Base-by-base conservation (phyloP, 2,888 invertebrate genomes). In the Pharmacophagus antenor region DNA sequence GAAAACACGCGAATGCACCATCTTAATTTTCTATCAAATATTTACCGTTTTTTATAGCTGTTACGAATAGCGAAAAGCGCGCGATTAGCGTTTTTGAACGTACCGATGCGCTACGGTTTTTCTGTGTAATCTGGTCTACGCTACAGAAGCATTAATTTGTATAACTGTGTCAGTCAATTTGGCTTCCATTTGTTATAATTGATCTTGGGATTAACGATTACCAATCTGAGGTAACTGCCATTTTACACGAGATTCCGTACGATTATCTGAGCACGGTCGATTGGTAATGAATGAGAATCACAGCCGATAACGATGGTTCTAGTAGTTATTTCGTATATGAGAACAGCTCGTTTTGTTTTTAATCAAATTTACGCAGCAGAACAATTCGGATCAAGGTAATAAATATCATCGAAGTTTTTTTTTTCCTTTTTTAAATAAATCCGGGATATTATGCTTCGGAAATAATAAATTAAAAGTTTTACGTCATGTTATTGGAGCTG, bases 61-160 rank as follows among this genome's bases (percentile, higher is more conserved):
- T 63, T 76, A 72, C 57, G 62, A 65, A 67, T 73, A 72, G 76
- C 74, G 77, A 71, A 79, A 77, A 80, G 72, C 69, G 72, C 69
- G 67, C 69, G 63, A 65, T 56, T 58, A 50, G 53, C 55, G 27
- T 54, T 54, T 53, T 71, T 31, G 18, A 72, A 73, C 69, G 67
- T 52, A 71, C 67, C 72, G 70, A 77, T 79, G 73, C 71, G 82
- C 76, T 68, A 88, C 84, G 86, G 83, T 87, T 84, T 85, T 82
- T 78, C 71, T 67, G 59, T 69, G 73, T 80, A 80, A 82, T 84
- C 78, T 77, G 67, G 52, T 47, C 41, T 31, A 27, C 74, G 72
- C 80, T 72, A 77, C 88, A 82, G 88, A 88, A 88, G 88, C 88
- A 77, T 82, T 77, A 70, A 73, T 70, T 62, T 56, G 56, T 56